phyloP scores from a whole-genome alignment of 2,113 vertebrate species.

The Alligator sinensis region DNA sequence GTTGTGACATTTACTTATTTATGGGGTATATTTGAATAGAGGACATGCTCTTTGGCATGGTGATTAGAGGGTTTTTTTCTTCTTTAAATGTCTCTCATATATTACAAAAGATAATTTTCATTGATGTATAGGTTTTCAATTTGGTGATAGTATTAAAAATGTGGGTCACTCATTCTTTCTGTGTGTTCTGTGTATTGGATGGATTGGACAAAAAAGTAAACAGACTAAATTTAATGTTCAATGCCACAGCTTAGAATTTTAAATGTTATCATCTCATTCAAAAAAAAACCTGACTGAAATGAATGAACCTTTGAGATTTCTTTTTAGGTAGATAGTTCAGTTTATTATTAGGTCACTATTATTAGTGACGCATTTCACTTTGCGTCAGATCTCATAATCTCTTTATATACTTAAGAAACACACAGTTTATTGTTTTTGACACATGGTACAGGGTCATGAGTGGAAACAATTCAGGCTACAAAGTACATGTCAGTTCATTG shows the following conservation, averaged over 20 bases:
- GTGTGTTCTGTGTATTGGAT: constrained; percentile 1
- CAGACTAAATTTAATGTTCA: background rate
- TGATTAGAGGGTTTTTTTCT: background rate
- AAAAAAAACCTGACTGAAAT: constrained; percentile 6
- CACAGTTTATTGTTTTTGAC: constrained; percentile 73
- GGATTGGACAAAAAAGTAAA: background rate
- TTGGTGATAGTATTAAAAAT: background rate
- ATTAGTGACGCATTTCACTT: constrained; percentile 14
- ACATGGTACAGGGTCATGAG: constrained; percentile 62
- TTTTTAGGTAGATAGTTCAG: constrained; percentile 36
- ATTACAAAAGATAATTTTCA: background rate
- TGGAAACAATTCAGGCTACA: constrained; percentile 77
- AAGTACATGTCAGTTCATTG: constrained; percentile 74
- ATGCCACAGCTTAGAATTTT: background rate
- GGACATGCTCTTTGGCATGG: background rate
- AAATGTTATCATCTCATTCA: constrained; percentile 13
- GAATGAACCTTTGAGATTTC: background rate
- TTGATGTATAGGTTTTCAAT: background rate
- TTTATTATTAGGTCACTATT: constrained; percentile 58
- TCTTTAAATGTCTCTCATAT: background rate
- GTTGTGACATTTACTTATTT: background rate
- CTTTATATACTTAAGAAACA: constrained; percentile 67
- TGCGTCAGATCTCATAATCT: constrained; percentile 70
- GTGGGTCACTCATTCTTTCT: background rate
- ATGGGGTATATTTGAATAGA: background rate